Percentiles rank a stretch among this genome's conserved stretches.
Conservation (phyloP, 2,113 vertebrate genomes). For the Scophthalmus maximus region DNA sequence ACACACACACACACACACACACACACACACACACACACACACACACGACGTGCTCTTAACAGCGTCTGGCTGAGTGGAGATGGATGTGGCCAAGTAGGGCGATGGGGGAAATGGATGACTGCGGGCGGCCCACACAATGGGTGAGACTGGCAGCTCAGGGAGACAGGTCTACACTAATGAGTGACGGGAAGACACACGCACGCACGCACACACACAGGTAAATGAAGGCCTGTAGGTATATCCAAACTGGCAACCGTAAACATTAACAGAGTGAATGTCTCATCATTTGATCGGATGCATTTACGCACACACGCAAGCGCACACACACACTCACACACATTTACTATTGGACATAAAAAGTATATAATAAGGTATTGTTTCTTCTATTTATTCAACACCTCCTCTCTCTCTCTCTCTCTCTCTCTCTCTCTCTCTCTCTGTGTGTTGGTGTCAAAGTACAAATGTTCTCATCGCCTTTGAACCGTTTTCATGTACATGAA, state of each 20-base stretch:
- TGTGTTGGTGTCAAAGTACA: constrained; percentile 3
- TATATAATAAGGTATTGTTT: no score
- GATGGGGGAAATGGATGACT: constrained; percentile 67
- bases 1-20: constrained; percentile 9
- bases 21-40: constrained; percentile 6
- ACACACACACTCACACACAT: constrained; percentile 3
- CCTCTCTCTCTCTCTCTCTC: constrained; percentile 9
- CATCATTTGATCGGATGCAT: constrained; percentile 21
- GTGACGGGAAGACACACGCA: constrained; percentile 42
- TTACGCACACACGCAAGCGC: background rate
- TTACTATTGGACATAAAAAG: background rate
- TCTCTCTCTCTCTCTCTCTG: constrained; percentile 4
- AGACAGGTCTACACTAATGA: constrained; percentile 72
- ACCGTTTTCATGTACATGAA: constrained; percentile 11
- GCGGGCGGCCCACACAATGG: constrained; percentile 66
- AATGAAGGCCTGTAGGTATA: constrained; percentile 34
- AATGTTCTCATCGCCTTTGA: constrained; percentile 2
- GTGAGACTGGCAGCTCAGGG: constrained; percentile 60
- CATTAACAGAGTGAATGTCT: constrained; percentile 21
- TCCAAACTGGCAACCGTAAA: constrained; percentile 25
- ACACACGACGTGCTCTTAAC: constrained; percentile 40
- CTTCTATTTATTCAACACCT: background rate
- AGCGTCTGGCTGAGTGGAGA: constrained; percentile 59
- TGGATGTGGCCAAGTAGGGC: constrained; percentile 65
- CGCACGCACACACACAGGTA: constrained; percentile 37